Conservation (phyloP, 2,888 invertebrate genomes). For the Campaea margaritaria region DNA sequence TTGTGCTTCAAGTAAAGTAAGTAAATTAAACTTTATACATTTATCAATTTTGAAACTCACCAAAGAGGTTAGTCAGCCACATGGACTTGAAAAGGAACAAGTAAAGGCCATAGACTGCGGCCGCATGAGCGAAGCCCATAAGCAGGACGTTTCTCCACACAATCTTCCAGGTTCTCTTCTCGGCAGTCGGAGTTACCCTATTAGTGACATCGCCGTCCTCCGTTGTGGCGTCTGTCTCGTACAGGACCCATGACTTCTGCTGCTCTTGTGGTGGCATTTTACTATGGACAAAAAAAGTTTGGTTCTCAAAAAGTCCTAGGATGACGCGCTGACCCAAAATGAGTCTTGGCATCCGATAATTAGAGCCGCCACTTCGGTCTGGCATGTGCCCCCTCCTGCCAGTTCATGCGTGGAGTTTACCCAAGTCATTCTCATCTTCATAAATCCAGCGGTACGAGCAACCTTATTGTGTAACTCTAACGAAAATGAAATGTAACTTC, state of each 20-base stretch:
- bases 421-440: no score
- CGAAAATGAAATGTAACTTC: no score
- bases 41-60: conserved; percentile 77
- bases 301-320: background rate
- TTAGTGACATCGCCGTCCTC: conserved; percentile 53
- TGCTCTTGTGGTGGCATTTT: conserved; percentile 78
- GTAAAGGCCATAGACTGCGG: conserved; percentile 90
- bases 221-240: conserved; percentile 69
- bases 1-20: no score
- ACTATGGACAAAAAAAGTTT: background rate
- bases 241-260: conserved; percentile 70
- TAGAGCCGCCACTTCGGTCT: no score
- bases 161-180: conserved; percentile 84
- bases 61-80: conserved; percentile 87
- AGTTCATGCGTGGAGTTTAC: no score
- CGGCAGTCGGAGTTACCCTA: conserved; percentile 72
- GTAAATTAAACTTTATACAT: no score
- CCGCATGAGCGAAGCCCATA: conserved; percentile 89
- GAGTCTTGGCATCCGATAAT: no score
- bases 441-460: no score
- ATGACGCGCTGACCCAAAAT: background rate
- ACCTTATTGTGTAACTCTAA: no score
- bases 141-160: conserved; percentile 94
- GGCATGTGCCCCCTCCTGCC: no score
- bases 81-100: conserved; percentile 90